phyloP scores from a whole-genome alignment of 2,113 vertebrate genomes.

The Pygoscelis adeliae region DNA sequence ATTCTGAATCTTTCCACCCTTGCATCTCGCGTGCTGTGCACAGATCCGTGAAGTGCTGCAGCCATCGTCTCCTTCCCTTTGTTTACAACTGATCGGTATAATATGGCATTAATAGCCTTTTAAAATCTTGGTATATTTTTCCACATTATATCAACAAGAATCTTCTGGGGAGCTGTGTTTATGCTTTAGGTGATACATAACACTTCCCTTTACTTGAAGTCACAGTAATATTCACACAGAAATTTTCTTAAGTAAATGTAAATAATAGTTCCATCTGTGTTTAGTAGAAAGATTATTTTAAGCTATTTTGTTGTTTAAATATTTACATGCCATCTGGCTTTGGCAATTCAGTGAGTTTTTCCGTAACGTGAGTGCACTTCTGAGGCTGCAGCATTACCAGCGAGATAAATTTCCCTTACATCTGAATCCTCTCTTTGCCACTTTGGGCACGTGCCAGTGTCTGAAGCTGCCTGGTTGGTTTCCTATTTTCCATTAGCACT shows the following conservation, averaged over 20 bases:
- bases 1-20: neutral
- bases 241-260: constrained; percentile 1
- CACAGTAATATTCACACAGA: neutral
- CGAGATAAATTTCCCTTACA: constrained; percentile 26
- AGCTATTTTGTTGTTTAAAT: constrained; percentile 54
- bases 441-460: constrained; percentile 9
- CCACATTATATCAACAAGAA: neutral
- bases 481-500: neutral
- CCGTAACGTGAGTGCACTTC: constrained; percentile 9
- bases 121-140: neutral
- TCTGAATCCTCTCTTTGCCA: neutral
- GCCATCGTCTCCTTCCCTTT: neutral
- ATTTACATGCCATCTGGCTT: constrained; percentile 54
- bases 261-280: constrained; percentile 54
- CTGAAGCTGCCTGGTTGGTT: constrained; percentile 22
- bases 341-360: constrained; percentile 16
- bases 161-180: neutral
- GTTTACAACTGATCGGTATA: fast-evolving
- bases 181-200: neutral
- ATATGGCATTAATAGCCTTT: neutral
- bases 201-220: neutral
- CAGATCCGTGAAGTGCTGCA: neutral
- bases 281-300: neutral
- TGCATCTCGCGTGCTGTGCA: fast-evolving
- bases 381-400: constrained; percentile 42